Evolutionary conservation across 1,140 invertebrate genomes (phyloP).

Genomic region (Dolichoris vasculosae): DNA sequence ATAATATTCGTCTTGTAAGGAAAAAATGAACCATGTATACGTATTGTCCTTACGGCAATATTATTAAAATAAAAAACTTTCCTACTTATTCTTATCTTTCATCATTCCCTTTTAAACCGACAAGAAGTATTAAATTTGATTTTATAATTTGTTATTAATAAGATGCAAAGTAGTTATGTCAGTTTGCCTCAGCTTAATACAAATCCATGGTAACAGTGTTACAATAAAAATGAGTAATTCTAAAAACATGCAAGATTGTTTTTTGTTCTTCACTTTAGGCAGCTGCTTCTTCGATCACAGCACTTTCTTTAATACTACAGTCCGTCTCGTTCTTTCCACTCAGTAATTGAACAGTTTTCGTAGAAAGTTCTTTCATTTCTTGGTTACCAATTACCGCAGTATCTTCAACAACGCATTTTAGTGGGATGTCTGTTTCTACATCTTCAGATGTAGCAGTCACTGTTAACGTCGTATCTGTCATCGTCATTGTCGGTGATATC

Average conservation of each 20-base stretch:
- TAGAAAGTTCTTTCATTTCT: slow-evolving; percentile 21
- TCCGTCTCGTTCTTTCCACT: slow-evolving; percentile 58
- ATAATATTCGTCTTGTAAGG: slow-evolving; percentile 19
- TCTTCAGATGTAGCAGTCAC: neutral
- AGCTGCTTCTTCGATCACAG: slow-evolving; percentile 66
- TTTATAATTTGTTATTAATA: slow-evolving; percentile 38
- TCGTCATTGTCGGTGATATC: neutral
- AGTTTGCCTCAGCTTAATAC: slow-evolving; percentile 29
- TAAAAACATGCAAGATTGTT: slow-evolving; percentile 39
- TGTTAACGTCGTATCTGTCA: neutral
- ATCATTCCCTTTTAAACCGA: slow-evolving; percentile 23
- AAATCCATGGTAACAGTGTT: slow-evolving; percentile 50
- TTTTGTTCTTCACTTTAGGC: slow-evolving; percentile 57
- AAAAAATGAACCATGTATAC: slow-evolving; percentile 25
- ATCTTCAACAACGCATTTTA: neutral
- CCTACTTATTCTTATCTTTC: slow-evolving; percentile 20
- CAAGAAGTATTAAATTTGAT: slow-evolving; percentile 38
- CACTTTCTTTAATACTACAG: slow-evolving; percentile 58
- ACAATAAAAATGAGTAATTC: slow-evolving; percentile 49
- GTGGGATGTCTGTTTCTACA: neutral
- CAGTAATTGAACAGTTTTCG: slow-evolving; percentile 49
- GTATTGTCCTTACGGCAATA: slow-evolving; percentile 29
- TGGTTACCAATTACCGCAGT: neutral
- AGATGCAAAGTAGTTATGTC: slow-evolving; percentile 46
- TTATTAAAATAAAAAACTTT: slow-evolving; percentile 33